Percentiles rank a stretch among this genome's conserved stretches.
Evolutionary conservation across 2,113 vertebrate species (phyloP).

Genomic region (Anguilla japonica): DNA sequence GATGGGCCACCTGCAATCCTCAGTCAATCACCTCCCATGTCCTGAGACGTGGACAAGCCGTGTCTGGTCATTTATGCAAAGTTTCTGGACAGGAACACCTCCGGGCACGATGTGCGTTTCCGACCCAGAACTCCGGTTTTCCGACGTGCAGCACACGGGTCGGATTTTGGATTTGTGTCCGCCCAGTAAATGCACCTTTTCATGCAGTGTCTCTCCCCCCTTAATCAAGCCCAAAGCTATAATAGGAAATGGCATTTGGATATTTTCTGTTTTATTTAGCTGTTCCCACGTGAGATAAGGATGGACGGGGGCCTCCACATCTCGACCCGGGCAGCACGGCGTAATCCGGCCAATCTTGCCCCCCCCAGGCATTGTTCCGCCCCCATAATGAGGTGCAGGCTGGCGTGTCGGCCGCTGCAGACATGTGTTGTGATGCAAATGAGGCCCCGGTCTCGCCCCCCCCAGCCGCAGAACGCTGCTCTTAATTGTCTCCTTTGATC

Average conservation of each 20-base stretch:
- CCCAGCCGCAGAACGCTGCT: slow-evolving; percentile 44
- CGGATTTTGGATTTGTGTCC: too few species aligned
- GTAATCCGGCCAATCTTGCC: slow-evolving; percentile 27
- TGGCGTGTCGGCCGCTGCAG: slow-evolving; percentile 48
- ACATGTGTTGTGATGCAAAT: slow-evolving; percentile 74
- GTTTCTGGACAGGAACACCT: too few species aligned
- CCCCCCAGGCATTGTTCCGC: slow-evolving; percentile 27
- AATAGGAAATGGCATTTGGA: too few species aligned
- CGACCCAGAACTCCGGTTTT: too few species aligned
- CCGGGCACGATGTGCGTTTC: too few species aligned
- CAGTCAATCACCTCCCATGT: too few species aligned
- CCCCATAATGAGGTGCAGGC: slow-evolving; percentile 62
- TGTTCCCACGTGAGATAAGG: not conserved
- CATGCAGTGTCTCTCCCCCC: slow-evolving; percentile 34
- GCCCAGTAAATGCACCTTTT: too few species aligned
- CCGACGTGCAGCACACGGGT: too few species aligned
- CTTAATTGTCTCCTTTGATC: slow-evolving; percentile 78
- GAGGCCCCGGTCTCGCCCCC: slow-evolving; percentile 59
- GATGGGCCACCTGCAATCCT: slow-evolving; percentile 26
- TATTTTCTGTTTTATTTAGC: slow-evolving; percentile 50
- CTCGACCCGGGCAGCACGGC: slow-evolving; percentile 28
- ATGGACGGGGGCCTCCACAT: not conserved
- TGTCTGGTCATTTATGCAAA: too few species aligned
- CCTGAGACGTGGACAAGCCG: too few species aligned
- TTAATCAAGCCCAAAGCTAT: slow-evolving; percentile 52